Conservation (phyloP, 2,888 invertebrate species). For the Megamerina dolium region DNA sequence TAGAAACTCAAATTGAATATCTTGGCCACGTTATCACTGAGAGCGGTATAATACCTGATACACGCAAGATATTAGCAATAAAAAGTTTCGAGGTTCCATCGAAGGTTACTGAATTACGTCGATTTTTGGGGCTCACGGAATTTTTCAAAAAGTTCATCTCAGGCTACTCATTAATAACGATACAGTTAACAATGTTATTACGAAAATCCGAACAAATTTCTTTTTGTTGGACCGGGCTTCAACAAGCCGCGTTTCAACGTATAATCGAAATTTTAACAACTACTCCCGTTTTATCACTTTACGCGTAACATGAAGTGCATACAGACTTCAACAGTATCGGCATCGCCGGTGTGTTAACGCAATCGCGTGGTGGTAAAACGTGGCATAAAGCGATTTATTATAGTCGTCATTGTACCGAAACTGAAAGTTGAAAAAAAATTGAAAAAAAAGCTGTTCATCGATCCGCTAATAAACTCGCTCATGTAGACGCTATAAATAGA, state of each 20-base stretch:
- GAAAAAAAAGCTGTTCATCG: constrained; percentile 8
- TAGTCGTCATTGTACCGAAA: too few relatives aligned
- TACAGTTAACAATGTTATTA: too few relatives aligned
- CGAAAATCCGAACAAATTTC: too few relatives aligned
- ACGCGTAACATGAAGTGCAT: too few relatives aligned
- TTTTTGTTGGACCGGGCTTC: too few relatives aligned
- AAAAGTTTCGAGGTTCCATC: constrained; percentile 5
- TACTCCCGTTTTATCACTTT: too few relatives aligned
- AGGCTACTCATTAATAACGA: too few relatives aligned
- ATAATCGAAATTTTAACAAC: neutral
- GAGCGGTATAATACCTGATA: constrained; percentile 15
- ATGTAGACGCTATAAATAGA: constrained; percentile 11
- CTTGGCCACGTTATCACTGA: constrained; percentile 17
- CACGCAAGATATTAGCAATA: constrained; percentile 9
- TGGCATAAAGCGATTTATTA: constrained; percentile 1
- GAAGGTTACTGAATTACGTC: constrained; percentile 7
- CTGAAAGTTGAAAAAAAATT: too few relatives aligned
- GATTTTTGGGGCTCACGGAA: constrained; percentile 4
- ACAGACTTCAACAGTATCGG: too few relatives aligned
- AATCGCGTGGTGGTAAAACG: constrained; percentile 2
- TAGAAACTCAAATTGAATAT: constrained; percentile 15
- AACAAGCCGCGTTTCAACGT: too few relatives aligned
- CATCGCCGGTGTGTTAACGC: constrained; percentile 6
- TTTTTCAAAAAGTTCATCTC: too few relatives aligned
- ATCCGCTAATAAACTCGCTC: constrained; percentile 1